Evolutionary conservation across 2,113 vertebrate genomes (phyloP).

Genomic region (Camelus dromedarius): DNA sequence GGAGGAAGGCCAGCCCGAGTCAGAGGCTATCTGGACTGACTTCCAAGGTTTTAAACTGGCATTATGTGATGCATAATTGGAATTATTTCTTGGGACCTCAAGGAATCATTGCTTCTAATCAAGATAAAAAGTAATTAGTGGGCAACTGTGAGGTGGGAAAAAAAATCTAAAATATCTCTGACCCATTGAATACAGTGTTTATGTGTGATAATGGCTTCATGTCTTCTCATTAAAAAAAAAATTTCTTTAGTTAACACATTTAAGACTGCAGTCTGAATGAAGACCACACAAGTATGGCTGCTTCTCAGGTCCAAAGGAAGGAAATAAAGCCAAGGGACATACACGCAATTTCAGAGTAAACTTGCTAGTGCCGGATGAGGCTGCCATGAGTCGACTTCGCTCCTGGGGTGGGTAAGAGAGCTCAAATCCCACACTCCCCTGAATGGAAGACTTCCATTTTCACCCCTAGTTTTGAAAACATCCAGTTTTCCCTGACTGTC

Average conservation of each 20-base stretch:
- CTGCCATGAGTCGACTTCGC: fast-evolving
- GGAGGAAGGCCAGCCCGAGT: background rate
- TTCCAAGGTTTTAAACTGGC: conserved; percentile 58
- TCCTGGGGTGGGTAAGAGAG: background rate
- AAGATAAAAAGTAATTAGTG: conserved; percentile 75
- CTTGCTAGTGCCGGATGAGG: background rate
- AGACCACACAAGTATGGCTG: background rate
- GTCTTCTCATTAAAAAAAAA: conserved; percentile 17
- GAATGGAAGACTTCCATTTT: background rate
- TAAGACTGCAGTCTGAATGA: conserved; percentile 44
- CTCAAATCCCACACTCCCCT: background rate
- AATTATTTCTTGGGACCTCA: conserved; percentile 50
- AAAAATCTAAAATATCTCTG: conserved; percentile 53
- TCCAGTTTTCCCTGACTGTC: background rate
- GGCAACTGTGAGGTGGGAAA: conserved; percentile 21
- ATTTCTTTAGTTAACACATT: conserved; percentile 64
- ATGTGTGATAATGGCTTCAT: conserved; percentile 40
- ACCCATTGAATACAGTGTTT: conserved; percentile 52
- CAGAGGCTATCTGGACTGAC: background rate
- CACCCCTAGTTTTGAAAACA: background rate
- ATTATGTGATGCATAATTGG: conserved; percentile 59
- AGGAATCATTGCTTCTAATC: conserved; percentile 61
- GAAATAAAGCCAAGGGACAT: background rate
- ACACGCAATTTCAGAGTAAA: background rate
- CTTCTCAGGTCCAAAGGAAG: conserved; percentile 8